Conservation (phyloP, 1,140 invertebrate genomes). For the Coelopa frigida region DNA sequence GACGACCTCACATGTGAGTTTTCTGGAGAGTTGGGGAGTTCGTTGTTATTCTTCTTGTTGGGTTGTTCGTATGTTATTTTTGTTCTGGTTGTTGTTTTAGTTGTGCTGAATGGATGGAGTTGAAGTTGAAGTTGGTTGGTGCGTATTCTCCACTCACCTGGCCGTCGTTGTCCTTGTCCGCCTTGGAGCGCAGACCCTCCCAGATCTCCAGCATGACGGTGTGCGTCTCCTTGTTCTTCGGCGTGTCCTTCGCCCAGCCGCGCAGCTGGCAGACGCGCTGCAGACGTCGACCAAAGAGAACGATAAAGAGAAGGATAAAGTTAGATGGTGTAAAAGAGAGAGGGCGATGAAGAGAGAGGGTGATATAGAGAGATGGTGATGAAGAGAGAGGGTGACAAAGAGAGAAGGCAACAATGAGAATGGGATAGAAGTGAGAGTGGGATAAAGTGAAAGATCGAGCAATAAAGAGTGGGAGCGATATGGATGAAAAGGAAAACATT, state of each 20-base stretch:
- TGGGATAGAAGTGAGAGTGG: neutral
- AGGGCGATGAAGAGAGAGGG: no score
- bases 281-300: no score
- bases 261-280: conserved; percentile 73
- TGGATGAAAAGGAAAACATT: no score
- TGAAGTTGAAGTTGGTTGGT: no score
- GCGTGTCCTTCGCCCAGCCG: conserved; percentile 63
- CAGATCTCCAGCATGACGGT: conserved; percentile 75
- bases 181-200: conserved; percentile 72
- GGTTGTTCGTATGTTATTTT: neutral
- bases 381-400: neutral
- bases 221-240: conserved; percentile 66
- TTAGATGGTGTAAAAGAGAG: no score
- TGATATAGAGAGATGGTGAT: no score
- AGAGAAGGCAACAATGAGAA: conserved; percentile 8
- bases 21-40: no score
- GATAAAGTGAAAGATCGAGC: conserved; percentile 2
- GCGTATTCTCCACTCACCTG: conserved; percentile 60
- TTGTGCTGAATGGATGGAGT: no score
- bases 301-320: no score
- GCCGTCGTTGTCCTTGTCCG: conserved; percentile 75
- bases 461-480: conserved; percentile 1
- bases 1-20: no score
- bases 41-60: no score
- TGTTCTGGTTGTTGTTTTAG: neutral